phyloP scores from a whole-genome alignment of 1,140 invertebrate genomes.

The Micrasema longulum region DNA sequence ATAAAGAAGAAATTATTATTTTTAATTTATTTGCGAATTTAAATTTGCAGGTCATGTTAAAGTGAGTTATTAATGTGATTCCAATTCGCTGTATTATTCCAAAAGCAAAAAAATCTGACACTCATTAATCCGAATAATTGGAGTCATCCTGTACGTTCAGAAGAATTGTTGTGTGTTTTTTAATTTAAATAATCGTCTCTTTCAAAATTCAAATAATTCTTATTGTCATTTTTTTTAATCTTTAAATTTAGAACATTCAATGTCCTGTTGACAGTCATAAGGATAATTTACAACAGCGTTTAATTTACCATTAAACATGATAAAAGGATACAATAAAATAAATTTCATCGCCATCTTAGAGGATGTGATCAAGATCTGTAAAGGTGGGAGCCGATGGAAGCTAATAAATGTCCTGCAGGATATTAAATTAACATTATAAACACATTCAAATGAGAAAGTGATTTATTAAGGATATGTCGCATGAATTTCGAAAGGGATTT shows the following conservation, averaged over 20 bases:
- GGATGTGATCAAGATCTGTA: slow-evolving; percentile 4
- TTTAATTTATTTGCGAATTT: too few relatives aligned
- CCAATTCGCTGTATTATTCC: too few relatives aligned
- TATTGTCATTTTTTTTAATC: too few relatives aligned
- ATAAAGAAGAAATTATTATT: too few relatives aligned
- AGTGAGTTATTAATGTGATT: too few relatives aligned
- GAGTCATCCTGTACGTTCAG: too few relatives aligned
- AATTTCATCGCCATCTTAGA: slow-evolving; percentile 39
- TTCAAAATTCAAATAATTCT: too few relatives aligned
- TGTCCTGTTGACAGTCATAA: neutral
- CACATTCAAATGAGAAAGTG: slow-evolving; percentile 30
- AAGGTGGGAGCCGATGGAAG: slow-evolving; percentile 24
- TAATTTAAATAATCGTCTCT: too few relatives aligned
- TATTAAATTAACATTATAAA: slow-evolving; percentile 5
- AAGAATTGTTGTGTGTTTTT: too few relatives aligned
- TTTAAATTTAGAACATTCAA: neutral
- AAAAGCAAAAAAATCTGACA: too few relatives aligned
- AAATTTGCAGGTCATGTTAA: too few relatives aligned
- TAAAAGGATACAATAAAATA: slow-evolving; percentile 39
- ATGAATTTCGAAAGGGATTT: neutral
- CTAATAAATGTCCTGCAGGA: slow-evolving; percentile 11
- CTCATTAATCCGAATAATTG: too few relatives aligned
- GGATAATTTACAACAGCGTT: slow-evolving; percentile 33
- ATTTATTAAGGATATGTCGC: slow-evolving; percentile 4
- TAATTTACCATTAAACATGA: slow-evolving; percentile 38